Conservation (phyloP, 2,113 vertebrate species). For the Prionailurus viverrinus region DNA sequence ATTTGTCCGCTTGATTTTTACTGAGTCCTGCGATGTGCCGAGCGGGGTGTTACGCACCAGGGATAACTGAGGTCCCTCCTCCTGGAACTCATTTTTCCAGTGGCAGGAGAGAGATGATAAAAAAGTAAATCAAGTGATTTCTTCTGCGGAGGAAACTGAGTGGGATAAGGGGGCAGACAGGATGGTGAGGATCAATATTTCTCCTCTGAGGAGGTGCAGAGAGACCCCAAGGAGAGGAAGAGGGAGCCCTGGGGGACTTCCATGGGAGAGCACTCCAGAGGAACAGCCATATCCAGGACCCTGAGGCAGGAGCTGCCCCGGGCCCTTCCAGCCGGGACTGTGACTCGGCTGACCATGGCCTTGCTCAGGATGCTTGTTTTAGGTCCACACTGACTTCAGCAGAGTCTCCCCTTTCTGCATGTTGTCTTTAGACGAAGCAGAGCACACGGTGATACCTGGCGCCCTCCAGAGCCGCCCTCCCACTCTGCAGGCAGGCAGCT, state of each 20-base stretch:
- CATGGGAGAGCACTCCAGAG: neutral
- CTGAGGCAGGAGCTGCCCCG: neutral
- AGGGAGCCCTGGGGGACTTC: neutral
- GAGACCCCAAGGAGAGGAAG: neutral
- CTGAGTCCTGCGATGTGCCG: fast-evolving
- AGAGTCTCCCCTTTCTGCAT: neutral
- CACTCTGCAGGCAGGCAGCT: no score
- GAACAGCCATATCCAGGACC: neutral
- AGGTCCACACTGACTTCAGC: no score
- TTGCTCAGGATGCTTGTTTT: neutral
- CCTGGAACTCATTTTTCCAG: neutral
- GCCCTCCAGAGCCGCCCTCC: neutral
- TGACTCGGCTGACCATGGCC: fast-evolving
- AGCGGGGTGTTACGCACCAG: neutral
- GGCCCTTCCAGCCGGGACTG: neutral
- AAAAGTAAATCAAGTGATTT: neutral
- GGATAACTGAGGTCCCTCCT: neutral
- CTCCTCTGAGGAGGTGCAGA: neutral
- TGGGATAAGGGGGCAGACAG: neutral
- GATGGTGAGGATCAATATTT: neutral
- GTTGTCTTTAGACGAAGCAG: neutral
- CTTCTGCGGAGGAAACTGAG: neutral
- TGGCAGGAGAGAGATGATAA: neutral
- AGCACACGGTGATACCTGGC: fast-evolving
- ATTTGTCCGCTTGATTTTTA: fast-evolving